Evolutionary conservation across 2,113 vertebrate species (phyloP).

Genomic region (Misgurnus anguillicaudatus): DNA sequence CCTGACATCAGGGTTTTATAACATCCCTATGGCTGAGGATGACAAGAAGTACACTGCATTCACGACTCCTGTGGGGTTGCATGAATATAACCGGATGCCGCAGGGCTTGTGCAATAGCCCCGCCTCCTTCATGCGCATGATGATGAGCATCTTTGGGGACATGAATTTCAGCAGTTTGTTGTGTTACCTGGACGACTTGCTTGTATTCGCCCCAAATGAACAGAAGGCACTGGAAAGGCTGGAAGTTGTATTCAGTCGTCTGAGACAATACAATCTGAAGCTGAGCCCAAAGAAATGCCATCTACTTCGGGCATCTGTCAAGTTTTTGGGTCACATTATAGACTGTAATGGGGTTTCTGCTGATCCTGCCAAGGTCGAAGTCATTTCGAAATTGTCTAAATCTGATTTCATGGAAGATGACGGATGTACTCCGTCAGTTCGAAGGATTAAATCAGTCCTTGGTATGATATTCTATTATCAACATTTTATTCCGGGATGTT

Average conservation of each 20-base stretch:
- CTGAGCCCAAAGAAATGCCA: neutral
- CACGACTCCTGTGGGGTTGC: too few species aligned
- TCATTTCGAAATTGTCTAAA: too few species aligned
- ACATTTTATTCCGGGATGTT: too few species aligned
- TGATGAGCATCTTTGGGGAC: constrained; percentile 9
- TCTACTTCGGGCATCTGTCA: neutral
- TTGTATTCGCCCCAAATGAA: constrained; percentile 16
- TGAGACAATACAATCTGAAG: constrained; percentile 13
- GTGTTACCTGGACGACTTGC: constrained; percentile 18
- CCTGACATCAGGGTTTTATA: too few species aligned
- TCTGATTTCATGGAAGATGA: too few species aligned
- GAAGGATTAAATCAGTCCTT: neutral
- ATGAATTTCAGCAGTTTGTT: constrained; percentile 10
- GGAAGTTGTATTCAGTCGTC: constrained; percentile 1
- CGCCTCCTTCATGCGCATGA: neutral
- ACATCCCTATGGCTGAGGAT: too few species aligned
- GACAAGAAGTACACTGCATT: neutral
- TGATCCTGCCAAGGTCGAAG: too few species aligned
- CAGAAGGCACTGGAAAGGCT: neutral
- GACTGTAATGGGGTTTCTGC: too few species aligned
- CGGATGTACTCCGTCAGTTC: too few species aligned
- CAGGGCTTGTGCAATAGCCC: neutral
- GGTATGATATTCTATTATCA: too few species aligned
- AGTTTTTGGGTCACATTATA: too few species aligned
- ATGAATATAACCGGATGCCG: too few species aligned